phyloP scores from a whole-genome alignment of 2,113 vertebrate genomes.

The Crotalus horridus region DNA sequence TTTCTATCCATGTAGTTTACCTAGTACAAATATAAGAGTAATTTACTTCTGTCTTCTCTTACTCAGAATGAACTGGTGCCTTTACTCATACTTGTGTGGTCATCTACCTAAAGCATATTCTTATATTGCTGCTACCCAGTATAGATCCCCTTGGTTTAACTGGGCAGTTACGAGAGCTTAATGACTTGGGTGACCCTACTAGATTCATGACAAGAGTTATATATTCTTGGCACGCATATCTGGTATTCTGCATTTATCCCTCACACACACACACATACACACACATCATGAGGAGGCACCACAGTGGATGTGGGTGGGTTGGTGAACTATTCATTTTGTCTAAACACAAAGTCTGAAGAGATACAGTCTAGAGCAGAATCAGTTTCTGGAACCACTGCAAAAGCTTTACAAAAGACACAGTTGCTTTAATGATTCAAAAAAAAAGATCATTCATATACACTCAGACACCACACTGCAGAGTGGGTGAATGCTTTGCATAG shows the following conservation, averaged over 20 bases:
- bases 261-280: neutral
- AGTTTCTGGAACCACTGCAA: neutral
- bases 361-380: neutral
- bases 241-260: neutral
- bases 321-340: neutral
- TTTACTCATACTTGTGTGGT: neutral
- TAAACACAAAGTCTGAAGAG: neutral
- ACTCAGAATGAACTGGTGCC: neutral
- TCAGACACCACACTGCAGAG: neutral
- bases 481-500: neutral
- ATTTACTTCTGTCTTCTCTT: neutral
- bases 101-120: neutral
- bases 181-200: neutral
- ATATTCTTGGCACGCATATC: neutral
- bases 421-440: neutral
- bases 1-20: neutral
- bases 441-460: neutral
- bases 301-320: neutral
- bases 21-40: neutral
- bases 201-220: neutral
- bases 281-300: too few species aligned
- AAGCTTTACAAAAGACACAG: neutral
- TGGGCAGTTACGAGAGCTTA: neutral
- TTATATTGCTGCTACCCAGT: neutral
- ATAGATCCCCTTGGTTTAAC: neutral